A percentile compares a stretch with the other conserved stretches of the same genome.
Conservation (phyloP, 2,888 invertebrate genomes). For the Ophioninae sp. region DNA sequence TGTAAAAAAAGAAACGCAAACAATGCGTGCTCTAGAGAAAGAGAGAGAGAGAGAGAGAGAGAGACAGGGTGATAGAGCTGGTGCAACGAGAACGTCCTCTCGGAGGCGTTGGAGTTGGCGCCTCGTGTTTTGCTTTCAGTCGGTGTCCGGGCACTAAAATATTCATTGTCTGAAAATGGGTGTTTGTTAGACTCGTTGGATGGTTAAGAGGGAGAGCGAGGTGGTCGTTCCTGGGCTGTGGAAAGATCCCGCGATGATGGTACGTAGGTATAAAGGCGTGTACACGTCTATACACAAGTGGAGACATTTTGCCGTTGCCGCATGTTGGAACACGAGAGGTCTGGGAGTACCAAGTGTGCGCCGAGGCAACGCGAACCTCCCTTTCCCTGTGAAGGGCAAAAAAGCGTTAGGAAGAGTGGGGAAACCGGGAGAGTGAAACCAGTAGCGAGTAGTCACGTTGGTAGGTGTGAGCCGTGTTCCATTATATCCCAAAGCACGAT, state of each 20-base stretch:
- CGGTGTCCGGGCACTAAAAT: conserved; percentile 71
- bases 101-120: conserved; percentile 51
- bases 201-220: conserved; percentile 47
- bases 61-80: conserved; percentile 61
- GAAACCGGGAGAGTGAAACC: conserved; percentile 19
- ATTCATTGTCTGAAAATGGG: conserved; percentile 77
- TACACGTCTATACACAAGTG: conserved; percentile 13
- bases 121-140: conserved; percentile 71
- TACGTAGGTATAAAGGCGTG: not conserved
- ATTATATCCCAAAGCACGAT: conserved; percentile 72
- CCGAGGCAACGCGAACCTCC: conserved; percentile 17
- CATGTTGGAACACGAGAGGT: conserved; percentile 32
- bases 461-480: conserved; percentile 70
- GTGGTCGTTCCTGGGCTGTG: conserved; percentile 36
- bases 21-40: conserved; percentile 29
- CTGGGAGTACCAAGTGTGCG: conserved; percentile 39
- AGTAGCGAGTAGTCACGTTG: conserved; percentile 48
- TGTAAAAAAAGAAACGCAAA: too few species aligned
- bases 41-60: conserved; percentile 29
- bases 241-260: conserved; percentile 46
- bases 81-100: not conserved
- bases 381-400: conserved; percentile 22
- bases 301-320: conserved; percentile 17
- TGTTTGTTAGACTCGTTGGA: conserved; percentile 72
- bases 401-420: conserved; percentile 7